A percentile compares a stretch with the other conserved stretches of the same genome.
Conservation (phyloP, 2,888 invertebrate species). For the Melieria picta region DNA sequence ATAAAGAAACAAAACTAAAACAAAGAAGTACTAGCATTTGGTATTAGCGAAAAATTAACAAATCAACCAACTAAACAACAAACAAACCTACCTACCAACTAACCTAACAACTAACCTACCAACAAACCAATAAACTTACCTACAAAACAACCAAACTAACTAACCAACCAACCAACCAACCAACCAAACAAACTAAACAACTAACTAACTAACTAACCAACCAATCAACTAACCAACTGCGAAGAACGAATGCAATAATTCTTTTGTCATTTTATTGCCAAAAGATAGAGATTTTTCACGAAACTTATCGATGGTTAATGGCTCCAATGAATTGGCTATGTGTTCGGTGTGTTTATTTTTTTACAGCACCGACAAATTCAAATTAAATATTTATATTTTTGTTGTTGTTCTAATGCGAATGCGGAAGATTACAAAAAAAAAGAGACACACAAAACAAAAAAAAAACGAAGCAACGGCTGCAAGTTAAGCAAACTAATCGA, state of each 20-base stretch:
- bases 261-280: slow-evolving; percentile 67
- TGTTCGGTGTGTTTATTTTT: slow-evolving; percentile 44
- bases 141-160: slow-evolving; percentile 20
- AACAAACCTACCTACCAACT: background rate
- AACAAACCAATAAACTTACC: background rate
- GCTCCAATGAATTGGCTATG: slow-evolving; percentile 67
- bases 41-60: background rate
- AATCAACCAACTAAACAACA: slow-evolving; percentile 6
- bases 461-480: slow-evolving; percentile 38
- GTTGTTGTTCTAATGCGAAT: slow-evolving; percentile 43
- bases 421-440: slow-evolving; percentile 37
- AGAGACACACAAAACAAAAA: slow-evolving; percentile 35
- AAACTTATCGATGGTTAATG: slow-evolving; percentile 68
- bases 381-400: slow-evolving; percentile 44
- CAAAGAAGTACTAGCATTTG: background rate
- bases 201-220: slow-evolving; percentile 37
- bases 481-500: no score
- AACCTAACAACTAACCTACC: slow-evolving; percentile 36
- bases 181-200: slow-evolving; percentile 16
- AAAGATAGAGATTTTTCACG: slow-evolving; percentile 67
- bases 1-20: background rate
- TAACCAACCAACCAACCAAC: background rate
- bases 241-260: slow-evolving; percentile 55
- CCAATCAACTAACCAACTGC: background rate
- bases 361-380: slow-evolving; percentile 27